These are phyloP conservation scores for Penaeus indicus DNA, from an alignment of 1,140 invertebrate species.

Conservation along the genomic window DNA sequence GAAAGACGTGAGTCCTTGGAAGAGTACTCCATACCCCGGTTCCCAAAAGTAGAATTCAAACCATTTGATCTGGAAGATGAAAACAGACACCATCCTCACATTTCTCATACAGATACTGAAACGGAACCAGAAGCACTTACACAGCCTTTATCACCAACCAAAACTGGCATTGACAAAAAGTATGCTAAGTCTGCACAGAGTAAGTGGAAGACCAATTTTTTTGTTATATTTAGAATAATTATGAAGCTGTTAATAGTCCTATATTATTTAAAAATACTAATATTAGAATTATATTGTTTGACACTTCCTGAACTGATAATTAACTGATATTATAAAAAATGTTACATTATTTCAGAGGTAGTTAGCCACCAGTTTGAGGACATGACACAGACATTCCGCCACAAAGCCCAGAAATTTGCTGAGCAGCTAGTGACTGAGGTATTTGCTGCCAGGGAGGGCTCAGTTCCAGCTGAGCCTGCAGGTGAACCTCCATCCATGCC, in stretches of 20 bases:
- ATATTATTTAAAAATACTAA: too few relatives aligned
- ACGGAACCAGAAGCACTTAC: constrained; percentile 51
- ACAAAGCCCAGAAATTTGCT: constrained; percentile 80
- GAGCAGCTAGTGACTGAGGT: constrained; percentile 75
- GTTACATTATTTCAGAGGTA: constrained; percentile 71
- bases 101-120: constrained; percentile 33
- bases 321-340: not conserved
- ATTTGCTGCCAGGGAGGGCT: constrained; percentile 65
- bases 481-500: constrained; percentile 71
- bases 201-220: constrained; percentile 24
- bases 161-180: constrained; percentile 49
- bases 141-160: constrained; percentile 1
- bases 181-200: constrained; percentile 59
- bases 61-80: constrained; percentile 62
- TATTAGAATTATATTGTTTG: too few relatives aligned
- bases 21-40: constrained; percentile 64
- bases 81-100: constrained; percentile 20
- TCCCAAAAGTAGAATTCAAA: constrained; percentile 65
- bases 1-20: constrained; percentile 66
- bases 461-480: constrained; percentile 72
- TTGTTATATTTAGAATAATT: too few relatives aligned
- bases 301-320: not conserved
- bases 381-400: constrained; percentile 80
- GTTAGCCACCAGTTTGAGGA: constrained; percentile 77
- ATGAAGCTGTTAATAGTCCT: too few relatives aligned